phyloP scores from a whole-genome alignment of 2,797 vertebrate genomes.

The Atherinosoma microstoma region DNA sequence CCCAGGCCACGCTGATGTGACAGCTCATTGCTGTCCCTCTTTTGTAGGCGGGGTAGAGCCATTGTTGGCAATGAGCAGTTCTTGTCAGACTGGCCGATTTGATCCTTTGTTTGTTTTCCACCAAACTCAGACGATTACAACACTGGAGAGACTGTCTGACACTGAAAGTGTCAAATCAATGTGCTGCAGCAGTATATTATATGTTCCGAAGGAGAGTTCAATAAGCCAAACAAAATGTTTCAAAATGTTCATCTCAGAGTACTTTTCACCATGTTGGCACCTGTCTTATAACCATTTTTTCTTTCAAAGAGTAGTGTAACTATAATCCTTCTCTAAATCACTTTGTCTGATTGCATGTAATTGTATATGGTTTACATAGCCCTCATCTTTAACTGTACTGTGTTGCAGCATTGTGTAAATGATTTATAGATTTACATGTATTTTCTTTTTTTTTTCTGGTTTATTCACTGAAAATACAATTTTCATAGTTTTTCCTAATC shows the following conservation, averaged over 20 bases:
- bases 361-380: conserved; percentile 36
- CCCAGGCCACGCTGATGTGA: conserved; percentile 45
- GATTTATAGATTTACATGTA: conserved; percentile 26
- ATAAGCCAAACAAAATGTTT: conserved; percentile 55
- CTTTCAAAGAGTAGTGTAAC: conserved; percentile 56
- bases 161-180: conserved; percentile 66
- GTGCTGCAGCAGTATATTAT: conserved; percentile 47
- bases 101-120: conserved; percentile 70
- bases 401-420: conserved; percentile 24
- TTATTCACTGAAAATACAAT: conserved; percentile 2
- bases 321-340: conserved; percentile 55
- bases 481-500: too few relatives aligned
- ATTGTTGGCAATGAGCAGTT: conserved; percentile 49
- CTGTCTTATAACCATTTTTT: conserved; percentile 59
- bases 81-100: conserved; percentile 62
- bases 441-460: conserved; percentile 2
- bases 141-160: conserved; percentile 38
- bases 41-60: conserved; percentile 38
- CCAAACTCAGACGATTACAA: conserved; percentile 58
- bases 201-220: conserved; percentile 42
- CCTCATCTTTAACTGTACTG: conserved; percentile 49
- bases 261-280: conserved; percentile 32
- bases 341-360: conserved; percentile 44
- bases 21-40: conserved; percentile 50
- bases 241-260: conserved; percentile 46